phyloP scores from a whole-genome alignment of 37 sponge, comb jelly and placozoan species.

The Mnemiopsis leidyi region DNA sequence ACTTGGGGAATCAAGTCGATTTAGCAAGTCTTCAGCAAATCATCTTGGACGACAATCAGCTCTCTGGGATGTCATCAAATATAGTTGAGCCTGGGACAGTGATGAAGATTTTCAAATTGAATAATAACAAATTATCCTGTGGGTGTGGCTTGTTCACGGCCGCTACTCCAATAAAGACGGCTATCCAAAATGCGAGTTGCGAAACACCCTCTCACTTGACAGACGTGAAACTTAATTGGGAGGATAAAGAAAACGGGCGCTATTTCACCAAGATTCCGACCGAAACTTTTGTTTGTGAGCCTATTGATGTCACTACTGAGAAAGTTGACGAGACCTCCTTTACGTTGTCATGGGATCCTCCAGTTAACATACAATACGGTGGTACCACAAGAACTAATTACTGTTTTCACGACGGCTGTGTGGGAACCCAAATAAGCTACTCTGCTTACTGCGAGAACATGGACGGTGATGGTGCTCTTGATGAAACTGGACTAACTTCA shows the following conservation, averaged over 20 bases:
- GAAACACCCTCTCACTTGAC: neutral
- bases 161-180: neutral
- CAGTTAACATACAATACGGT: neutral
- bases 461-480: neutral
- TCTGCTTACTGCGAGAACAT: neutral
- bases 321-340: neutral
- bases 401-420: neutral
- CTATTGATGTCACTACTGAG: neutral
- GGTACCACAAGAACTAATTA: neutral
- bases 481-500: neutral
- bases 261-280: neutral
- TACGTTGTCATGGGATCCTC: neutral
- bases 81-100: neutral
- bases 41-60: neutral
- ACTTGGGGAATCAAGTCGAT: neutral
- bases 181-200: neutral
- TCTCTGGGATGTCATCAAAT: neutral
- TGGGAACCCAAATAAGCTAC: neutral
- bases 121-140: constrained; percentile 6
- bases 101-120: neutral
- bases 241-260: neutral
- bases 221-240: neutral
- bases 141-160: constrained; percentile 33
- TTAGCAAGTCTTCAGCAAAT: neutral
- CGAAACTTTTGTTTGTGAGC: constrained; percentile 19